Conservation (phyloP, 2,797 vertebrate genomes). For the Gobio occitaniae region DNA sequence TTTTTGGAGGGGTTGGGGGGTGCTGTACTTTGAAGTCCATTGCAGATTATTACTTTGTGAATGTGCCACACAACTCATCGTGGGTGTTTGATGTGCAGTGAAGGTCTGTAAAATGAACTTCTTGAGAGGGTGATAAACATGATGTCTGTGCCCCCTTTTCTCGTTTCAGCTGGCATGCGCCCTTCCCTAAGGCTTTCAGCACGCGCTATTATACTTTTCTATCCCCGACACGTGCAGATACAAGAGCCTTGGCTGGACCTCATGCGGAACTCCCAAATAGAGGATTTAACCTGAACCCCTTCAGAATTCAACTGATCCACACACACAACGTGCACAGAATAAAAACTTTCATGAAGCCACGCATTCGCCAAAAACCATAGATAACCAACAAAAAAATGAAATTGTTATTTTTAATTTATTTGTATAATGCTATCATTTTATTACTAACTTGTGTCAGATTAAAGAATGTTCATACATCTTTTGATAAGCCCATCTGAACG, state of each 20-base stretch:
- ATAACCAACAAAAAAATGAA: neutral
- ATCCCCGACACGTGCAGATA: constrained; percentile 75
- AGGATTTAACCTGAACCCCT: constrained; percentile 72
- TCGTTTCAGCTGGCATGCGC: constrained; percentile 64
- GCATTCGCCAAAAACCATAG: neutral
- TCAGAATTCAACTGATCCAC: constrained; percentile 65
- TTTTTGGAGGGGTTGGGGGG: neutral
- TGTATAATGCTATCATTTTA: neutral
- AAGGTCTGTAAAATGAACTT: constrained; percentile 28
- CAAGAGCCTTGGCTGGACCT: constrained; percentile 70
- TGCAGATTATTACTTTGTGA: constrained; percentile 16
- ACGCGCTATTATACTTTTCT: constrained; percentile 64
- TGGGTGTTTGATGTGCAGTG: constrained; percentile 33
- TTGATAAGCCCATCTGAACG: neutral
- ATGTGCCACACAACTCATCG: constrained; percentile 13
- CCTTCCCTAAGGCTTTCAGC: constrained; percentile 69
- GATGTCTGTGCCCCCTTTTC: constrained; percentile 49
- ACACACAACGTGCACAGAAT: constrained; percentile 62
- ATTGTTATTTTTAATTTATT: neutral
- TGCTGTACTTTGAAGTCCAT: constrained; percentile 29
- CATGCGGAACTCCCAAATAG: constrained; percentile 72
- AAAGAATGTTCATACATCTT: neutral
- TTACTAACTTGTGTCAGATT: neutral
- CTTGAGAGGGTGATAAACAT: constrained; percentile 52
- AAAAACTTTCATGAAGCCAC: constrained; percentile 26